Evolutionary conservation across 2,797 vertebrate species (phyloP).

Genomic region (Lagocephalus sceleratus): DNA sequence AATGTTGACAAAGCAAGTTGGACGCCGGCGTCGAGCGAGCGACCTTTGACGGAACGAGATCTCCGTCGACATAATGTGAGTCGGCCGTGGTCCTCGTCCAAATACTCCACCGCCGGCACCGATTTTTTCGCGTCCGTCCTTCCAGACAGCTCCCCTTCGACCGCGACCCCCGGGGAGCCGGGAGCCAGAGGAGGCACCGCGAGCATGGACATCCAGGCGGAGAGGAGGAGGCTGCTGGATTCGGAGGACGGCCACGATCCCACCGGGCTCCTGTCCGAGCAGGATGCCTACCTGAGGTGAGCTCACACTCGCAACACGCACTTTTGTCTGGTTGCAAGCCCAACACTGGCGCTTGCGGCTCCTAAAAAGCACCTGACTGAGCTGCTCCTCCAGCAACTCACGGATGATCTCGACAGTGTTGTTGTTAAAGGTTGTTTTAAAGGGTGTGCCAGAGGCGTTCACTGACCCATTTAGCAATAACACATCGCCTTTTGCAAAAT

Average conservation of each 20-base stretch:
- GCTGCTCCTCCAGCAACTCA: background rate
- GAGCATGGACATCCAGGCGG: conserved; percentile 59
- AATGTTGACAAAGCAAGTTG: conserved; percentile 45
- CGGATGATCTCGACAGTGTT: background rate
- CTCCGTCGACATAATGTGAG: background rate
- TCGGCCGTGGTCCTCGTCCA: too few relatives aligned
- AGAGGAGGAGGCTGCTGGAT: conserved; percentile 70
- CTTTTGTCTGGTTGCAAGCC: too few relatives aligned
- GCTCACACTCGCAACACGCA: background rate
- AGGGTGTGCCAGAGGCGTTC: background rate
- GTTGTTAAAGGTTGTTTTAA: too few relatives aligned
- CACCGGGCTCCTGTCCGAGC: conserved; percentile 53
- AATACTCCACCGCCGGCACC: background rate
- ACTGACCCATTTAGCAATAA: too few relatives aligned
- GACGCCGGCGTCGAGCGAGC: conserved; percentile 5
- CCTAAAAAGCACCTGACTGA: too few relatives aligned
- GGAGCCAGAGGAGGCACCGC: background rate
- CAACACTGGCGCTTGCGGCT: too few relatives aligned
- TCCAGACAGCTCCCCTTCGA: background rate
- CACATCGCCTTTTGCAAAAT: too few relatives aligned
- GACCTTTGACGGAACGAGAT: fast-evolving
- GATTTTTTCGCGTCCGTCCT: fast-evolving
- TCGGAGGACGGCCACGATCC: conserved; percentile 39
- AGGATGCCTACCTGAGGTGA: conserved; percentile 74
- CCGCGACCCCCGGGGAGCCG: conserved; percentile 1